phyloP scores from a whole-genome alignment of 2,797 vertebrate genomes.

The Tadarida brasiliensis region DNA sequence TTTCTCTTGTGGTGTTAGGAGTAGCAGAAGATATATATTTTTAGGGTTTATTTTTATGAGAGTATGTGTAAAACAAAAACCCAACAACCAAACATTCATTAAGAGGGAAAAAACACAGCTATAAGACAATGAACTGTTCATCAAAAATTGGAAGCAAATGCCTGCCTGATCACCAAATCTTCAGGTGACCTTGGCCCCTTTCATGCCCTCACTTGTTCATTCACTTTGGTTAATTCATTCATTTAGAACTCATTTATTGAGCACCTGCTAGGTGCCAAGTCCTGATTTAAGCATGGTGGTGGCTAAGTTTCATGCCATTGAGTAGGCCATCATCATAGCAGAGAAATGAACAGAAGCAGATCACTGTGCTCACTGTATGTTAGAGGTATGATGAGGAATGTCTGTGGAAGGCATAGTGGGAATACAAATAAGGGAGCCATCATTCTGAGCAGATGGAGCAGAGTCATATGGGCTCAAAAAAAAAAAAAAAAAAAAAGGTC shows the following conservation, averaged over 20 bases:
- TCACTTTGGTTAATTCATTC: background rate
- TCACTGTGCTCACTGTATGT: background rate
- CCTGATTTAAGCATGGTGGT: background rate
- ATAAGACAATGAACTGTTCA: background rate
- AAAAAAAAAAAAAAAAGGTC: background rate
- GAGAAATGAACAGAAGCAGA: background rate
- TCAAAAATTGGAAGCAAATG: background rate
- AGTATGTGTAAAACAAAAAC: background rate
- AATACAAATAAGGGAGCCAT: background rate
- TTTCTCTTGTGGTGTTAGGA: background rate
- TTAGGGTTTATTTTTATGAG: background rate
- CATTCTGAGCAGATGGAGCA: background rate
- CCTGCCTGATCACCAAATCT: background rate
- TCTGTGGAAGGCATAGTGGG: background rate
- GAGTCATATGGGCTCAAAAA: background rate
- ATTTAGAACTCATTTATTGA: background rate
- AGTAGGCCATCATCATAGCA: background rate
- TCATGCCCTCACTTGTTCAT: background rate
- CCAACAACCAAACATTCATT: background rate
- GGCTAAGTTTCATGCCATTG: background rate
- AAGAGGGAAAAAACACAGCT: background rate
- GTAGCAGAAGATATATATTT: background rate
- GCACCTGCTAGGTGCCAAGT: background rate
- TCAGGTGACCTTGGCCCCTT: background rate
- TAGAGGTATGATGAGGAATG: no score